phyloP scores from a whole-genome alignment of 2,888 invertebrate species.

The Phengaris arion region DNA sequence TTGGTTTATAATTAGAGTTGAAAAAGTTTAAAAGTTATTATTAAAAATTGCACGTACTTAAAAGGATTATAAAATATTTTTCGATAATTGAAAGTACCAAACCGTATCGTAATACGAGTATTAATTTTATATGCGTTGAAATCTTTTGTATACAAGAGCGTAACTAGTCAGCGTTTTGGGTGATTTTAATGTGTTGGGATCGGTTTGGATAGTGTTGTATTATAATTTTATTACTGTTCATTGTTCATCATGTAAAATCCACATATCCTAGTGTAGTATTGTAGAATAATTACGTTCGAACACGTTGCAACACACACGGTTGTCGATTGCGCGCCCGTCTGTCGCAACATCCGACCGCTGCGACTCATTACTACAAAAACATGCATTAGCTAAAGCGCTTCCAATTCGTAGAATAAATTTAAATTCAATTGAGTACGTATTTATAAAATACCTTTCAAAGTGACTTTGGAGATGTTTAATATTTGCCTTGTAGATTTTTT shows the following conservation, averaged over 20 bases:
- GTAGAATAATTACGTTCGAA: neutral
- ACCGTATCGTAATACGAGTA: neutral
- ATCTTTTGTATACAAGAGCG: neutral
- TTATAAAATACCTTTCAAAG: no score
- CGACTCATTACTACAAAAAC: neutral
- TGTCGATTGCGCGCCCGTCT: neutral
- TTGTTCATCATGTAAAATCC: neutral
- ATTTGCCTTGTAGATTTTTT: no score
- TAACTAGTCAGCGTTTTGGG: neutral
- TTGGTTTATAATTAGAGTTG: no score
- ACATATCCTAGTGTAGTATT: neutral
- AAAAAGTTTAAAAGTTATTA: no score
- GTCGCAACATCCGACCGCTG: conserved; percentile 5
- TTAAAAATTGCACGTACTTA: neutral
- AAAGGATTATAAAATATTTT: neutral
- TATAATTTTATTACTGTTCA: no score
- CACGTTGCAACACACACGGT: neutral
- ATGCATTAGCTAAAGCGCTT: conserved; percentile 1
- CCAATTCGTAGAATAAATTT: neutral
- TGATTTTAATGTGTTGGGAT: no score
- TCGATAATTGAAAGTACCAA: neutral
- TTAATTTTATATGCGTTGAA: neutral
- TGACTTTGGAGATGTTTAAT: no score
- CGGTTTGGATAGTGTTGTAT: no score
- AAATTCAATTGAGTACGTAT: no score